Percentiles rank a stretch among this genome's conserved stretches.
These are phyloP conservation scores for Liparis tanakae DNA, from an alignment of 2,797 vertebrate genomes.

Conservation along the genomic window DNA sequence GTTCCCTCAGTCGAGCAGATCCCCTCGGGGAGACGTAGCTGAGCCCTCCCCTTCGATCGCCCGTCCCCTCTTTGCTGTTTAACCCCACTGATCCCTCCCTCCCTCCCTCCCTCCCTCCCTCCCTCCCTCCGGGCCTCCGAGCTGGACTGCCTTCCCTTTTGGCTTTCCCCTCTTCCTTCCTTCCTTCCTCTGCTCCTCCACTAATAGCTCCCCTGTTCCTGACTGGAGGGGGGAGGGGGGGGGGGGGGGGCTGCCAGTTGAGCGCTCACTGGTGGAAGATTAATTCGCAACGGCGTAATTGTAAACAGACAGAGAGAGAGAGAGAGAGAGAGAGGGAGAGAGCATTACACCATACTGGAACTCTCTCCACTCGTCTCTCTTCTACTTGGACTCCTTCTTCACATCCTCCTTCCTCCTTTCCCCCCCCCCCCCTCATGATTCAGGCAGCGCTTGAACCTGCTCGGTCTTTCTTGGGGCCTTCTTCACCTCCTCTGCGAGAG, in stretches of 20 bases:
- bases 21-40: slow-evolving; percentile 77
- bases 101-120: slow-evolving; percentile 48
- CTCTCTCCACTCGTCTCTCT: slow-evolving; percentile 9
- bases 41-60: slow-evolving; percentile 61
- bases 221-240: slow-evolving; percentile 79
- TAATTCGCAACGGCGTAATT: slow-evolving; percentile 89
- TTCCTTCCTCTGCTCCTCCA: slow-evolving; percentile 87
- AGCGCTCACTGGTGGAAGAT: slow-evolving; percentile 87
- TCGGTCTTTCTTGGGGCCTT: too few relatives aligned
- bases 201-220: slow-evolving; percentile 90
- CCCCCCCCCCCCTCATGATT: slow-evolving; percentile 38
- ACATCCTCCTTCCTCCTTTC: not conserved
- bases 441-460: slow-evolving; percentile 6
- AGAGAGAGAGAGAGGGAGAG: slow-evolving; percentile 73
- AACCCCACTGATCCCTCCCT: slow-evolving; percentile 39
- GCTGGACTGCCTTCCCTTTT: slow-evolving; percentile 84
- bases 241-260: slow-evolving; percentile 83
- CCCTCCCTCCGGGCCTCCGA: slow-evolving; percentile 71
- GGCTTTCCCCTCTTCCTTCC: slow-evolving; percentile 87
- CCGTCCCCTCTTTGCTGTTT: slow-evolving; percentile 62
- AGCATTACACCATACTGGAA: slow-evolving; percentile 44
- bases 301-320: slow-evolving; percentile 83
- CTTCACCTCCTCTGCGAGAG: slow-evolving; percentile 10
- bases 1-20: slow-evolving; percentile 68
- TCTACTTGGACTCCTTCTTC: slow-evolving; percentile 13